Base-by-base conservation (phyloP, 2,113 vertebrate genomes). In the Kobus ellipsiprymnus region DNA sequence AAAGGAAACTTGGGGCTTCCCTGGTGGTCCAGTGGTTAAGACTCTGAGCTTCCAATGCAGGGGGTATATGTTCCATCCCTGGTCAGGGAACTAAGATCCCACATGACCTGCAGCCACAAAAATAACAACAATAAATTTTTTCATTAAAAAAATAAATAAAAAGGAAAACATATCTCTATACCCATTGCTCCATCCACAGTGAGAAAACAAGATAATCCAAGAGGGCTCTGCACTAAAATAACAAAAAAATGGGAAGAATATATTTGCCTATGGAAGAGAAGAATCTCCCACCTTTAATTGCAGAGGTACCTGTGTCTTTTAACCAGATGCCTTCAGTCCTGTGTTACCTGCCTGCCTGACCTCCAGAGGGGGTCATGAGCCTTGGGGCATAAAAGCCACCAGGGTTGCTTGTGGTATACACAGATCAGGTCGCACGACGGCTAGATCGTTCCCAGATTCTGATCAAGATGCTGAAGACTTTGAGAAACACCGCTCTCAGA, bases 191-290 rank as follows among this genome's bases (percentile, higher is more conserved):
- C 46, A 92, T 27, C 71, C 60, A 86, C 54, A 81, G 17, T 71
- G 62, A 88, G 21, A 97, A 95, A 91, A 82, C 52, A 95, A 60
- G 59, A 92, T n/a, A 67, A 1, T 16, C 16, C 30, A 50, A 44
- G n/a, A 86, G 40, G 9, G 36, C 2, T 64, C 54, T 83, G 77
- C 50, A n/a, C 91, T 55, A 17, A 33, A 25, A n/a, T 74, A 30
- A 15, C 17, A 74, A 36, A 90, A 57, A 50, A 54, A 62, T 44
- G 15, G 4, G 90, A 33, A 88, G 27, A 94, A 88, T 5, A 0
- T 59, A 13, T 60, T 15, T 33, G 25, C 40, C 85, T 23, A 13
- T 82, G 54, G 59, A 88, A 81, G 40, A 15, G 33, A 87, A 94
- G n/a, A n/a, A 11, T 29, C 2, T 2, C 3, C 48, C 11, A 2